These are phyloP conservation scores for Halichondria panicea DNA, from an alignment of 37 sponge, comb jelly and placozoan species.

Conservation along the genomic window DNA sequence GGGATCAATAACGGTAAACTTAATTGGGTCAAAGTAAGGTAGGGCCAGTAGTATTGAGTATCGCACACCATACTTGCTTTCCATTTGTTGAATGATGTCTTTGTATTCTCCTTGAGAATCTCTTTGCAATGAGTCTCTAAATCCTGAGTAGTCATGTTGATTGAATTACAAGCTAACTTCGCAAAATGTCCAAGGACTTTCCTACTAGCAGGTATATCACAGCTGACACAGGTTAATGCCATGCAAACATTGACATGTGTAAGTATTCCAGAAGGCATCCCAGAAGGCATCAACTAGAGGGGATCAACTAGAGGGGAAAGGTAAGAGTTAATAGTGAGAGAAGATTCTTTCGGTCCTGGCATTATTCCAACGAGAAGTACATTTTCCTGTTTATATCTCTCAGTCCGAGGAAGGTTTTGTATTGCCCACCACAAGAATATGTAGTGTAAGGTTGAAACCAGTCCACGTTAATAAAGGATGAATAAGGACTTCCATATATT, in stretches of 20 bases:
- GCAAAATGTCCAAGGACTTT: slow-evolving; percentile 53
- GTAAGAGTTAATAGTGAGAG: slow-evolving; percentile 4
- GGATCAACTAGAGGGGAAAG: slow-evolving; percentile 38
- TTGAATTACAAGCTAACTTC: too few relatives aligned
- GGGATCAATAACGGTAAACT: slow-evolving; percentile 31
- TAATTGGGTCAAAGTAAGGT: slow-evolving; percentile 35
- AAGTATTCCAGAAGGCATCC: neutral
- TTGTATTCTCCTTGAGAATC: too few relatives aligned
- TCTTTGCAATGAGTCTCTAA: too few relatives aligned
- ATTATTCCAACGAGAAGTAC: slow-evolving; percentile 21
- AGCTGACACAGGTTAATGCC: slow-evolving; percentile 13
- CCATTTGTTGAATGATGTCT: too few relatives aligned
- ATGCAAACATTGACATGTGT: neutral
- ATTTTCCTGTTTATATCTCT: slow-evolving; percentile 28
- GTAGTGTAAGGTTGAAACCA: slow-evolving; percentile 48
- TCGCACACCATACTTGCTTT: slow-evolving; percentile 28
- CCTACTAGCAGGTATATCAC: slow-evolving; percentile 50
- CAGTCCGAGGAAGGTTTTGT: slow-evolving; percentile 20
- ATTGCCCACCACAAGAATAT: slow-evolving; percentile 22
- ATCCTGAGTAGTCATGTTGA: too few relatives aligned
- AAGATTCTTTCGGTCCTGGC: slow-evolving; percentile 33
- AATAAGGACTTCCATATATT: too few relatives aligned
- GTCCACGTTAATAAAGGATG: slow-evolving; percentile 45
- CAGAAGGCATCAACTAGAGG: slow-evolving; percentile 7
- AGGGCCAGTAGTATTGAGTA: slow-evolving; percentile 32